These are phyloP conservation scores for Vollenhovia emeryi DNA, from an alignment of 1,140 invertebrate species.

Conservation along the genomic window DNA sequence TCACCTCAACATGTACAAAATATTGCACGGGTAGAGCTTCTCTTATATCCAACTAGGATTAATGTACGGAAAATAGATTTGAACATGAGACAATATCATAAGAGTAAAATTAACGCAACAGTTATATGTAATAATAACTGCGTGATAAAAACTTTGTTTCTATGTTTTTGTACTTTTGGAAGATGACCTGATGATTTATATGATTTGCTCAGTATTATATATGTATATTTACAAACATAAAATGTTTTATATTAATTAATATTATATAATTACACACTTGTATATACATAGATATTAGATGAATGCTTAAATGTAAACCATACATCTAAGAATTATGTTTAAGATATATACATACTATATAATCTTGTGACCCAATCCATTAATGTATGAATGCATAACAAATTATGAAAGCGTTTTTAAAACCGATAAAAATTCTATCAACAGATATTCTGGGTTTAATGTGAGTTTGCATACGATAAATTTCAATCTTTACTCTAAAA, in stretches of 20 bases:
- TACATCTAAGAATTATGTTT: not conserved
- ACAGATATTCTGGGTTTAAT: not conserved
- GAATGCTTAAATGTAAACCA: not conserved
- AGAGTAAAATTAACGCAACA: not conserved
- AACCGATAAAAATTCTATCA: not conserved
- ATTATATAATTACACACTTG: not conserved
- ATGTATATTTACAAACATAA: not conserved
- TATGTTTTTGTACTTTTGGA: conserved; percentile 28
- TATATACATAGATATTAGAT: not conserved
- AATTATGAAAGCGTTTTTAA: not conserved
- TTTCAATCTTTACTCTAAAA: not conserved
- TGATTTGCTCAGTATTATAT: not conserved
- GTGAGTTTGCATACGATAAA: not conserved
- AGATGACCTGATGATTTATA: not conserved
- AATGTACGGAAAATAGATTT: not conserved
- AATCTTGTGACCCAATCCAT: not conserved
- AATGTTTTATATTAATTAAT: not conserved
- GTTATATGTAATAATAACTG: conserved; percentile 3
- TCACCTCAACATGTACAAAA: conserved; percentile 3
- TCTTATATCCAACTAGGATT: not conserved
- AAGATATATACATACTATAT: not conserved
- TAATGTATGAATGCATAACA: not conserved
- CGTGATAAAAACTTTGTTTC: not conserved
- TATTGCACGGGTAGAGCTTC: conserved; percentile 16
- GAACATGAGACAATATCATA: not conserved